Evolutionary conservation across 1,140 invertebrate species (phyloP), one percentile per base, ranked within the genome.

Genomic region (Drosophila takahashii): DNA sequence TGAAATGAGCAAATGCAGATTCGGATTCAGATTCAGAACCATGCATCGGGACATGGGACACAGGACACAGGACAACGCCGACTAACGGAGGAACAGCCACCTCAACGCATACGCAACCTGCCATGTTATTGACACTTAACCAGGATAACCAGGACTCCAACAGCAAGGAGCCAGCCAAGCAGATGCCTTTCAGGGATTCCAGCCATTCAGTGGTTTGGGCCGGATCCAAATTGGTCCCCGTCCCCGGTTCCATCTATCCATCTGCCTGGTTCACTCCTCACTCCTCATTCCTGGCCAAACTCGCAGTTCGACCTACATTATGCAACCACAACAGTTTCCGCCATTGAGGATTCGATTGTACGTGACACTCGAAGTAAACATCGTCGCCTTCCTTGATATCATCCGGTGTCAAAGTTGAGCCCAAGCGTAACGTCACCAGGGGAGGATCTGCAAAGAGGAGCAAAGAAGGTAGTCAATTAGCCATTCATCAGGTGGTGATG

Each of bases 371-470:
- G 92, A 98, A 98, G 93, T 98, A 98, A 44, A 98, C 96, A 92
- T 98, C 97, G 84, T 98, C 97, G 34, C 97, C 96, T 93, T 97
- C 96, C 93, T 97, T 97, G 93, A 98, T 98, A 93, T 97, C 96
- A 70, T 96, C 95, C 15, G 96, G 95, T 79, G 96, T 96, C 62
- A 98, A 93, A 9, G 96, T 98, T 79, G 95, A 96, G 66, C 97
- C 97, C 67, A 98, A 93, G 74, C 95, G 94, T 53, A 98, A 92
- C 44, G 95, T 94, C 26, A 98, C 96, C 89, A 96, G 95, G 13
- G 97, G 97, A 34, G 96, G 95, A 94, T 97, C 97, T 98, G 93
- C n/a, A 93, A 93, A 85, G 47, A 65, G 36, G n/a, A 66, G 39
- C 29, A 32, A 22, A 29, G 37, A 15, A 50, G n/a, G 22, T 37